Conservation (phyloP, 2,888 invertebrate species). For the Strigamia maritima region DNA sequence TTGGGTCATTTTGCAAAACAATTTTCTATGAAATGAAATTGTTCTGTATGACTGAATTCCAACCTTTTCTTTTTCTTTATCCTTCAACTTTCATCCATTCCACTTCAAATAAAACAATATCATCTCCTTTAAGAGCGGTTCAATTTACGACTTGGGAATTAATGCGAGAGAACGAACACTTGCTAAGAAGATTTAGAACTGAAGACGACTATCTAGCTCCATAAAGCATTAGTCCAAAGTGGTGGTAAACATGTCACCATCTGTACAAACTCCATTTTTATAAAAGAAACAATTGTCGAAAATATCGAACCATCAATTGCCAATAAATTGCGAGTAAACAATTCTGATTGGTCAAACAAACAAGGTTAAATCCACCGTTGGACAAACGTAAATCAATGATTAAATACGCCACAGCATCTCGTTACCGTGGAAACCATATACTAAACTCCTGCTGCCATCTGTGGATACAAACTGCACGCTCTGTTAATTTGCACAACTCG, state of each 20-base stretch:
- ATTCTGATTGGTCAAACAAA: slow-evolving; percentile 1
- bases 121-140: not conserved
- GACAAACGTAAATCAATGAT: slow-evolving; percentile 11
- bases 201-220: slow-evolving; percentile 5
- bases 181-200: slow-evolving; percentile 16
- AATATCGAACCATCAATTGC: not conserved
- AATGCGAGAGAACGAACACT: slow-evolving; percentile 24
- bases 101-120: not conserved
- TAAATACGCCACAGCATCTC: not conserved
- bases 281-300: not conserved
- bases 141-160: slow-evolving; percentile 25
- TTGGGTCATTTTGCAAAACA: not conserved
- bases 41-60: not conserved
- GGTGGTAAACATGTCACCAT: not conserved
- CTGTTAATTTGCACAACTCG: not conserved
- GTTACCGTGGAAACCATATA: not conserved
- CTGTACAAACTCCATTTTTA: not conserved
- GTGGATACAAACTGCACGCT: not conserved
- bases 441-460: not conserved
- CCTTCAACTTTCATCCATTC: not conserved
- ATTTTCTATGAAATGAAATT: not conserved
- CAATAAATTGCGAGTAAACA: slow-evolving; percentile 23
- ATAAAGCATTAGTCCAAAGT: not conserved
- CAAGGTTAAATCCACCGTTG: slow-evolving; percentile 12
- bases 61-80: not conserved